These are phyloP conservation scores for Melinaea marsaeus DNA, from an alignment of 2,888 invertebrate species.

Conservation along the genomic window DNA sequence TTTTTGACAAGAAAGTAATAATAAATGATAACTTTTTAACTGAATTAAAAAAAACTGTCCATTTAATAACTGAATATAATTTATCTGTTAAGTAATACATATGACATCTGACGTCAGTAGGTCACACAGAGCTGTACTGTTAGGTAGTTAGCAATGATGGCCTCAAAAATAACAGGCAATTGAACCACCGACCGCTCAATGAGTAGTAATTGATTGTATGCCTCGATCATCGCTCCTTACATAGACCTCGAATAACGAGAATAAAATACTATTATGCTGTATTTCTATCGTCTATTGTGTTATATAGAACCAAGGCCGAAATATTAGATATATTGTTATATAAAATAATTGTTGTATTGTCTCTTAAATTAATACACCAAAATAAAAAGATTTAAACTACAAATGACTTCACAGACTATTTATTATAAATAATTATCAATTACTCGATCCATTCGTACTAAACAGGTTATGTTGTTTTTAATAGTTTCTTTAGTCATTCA, in stretches of 20 bases:
- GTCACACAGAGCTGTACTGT: conserved; percentile 33
- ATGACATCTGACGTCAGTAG: conserved; percentile 23
- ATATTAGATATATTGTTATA: background rate
- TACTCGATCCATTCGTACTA: no score
- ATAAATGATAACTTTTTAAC: no score
- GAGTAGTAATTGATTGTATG: conserved; percentile 66
- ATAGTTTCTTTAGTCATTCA: no score
- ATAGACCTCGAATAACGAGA: conserved; percentile 25
- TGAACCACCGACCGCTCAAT: conserved; percentile 66
- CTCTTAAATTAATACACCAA: background rate
- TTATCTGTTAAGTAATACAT: background rate
- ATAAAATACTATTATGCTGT: conserved; percentile 25
- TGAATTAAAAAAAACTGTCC: no score
- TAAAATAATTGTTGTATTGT: conserved; percentile 5
- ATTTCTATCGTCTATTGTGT: conserved; percentile 30
- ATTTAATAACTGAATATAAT: no score
- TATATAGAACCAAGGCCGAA: conserved; percentile 16
- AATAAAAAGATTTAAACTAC: background rate
- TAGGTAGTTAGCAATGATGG: conserved; percentile 43
- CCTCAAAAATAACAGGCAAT: conserved; percentile 62
- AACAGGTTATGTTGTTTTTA: no score
- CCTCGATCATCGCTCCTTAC: conserved; percentile 53
- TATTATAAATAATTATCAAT: background rate
- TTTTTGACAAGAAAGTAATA: no score
- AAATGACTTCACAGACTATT: background rate